Conservation (phyloP, 2,113 vertebrate species). For the Carassius gibelio region DNA sequence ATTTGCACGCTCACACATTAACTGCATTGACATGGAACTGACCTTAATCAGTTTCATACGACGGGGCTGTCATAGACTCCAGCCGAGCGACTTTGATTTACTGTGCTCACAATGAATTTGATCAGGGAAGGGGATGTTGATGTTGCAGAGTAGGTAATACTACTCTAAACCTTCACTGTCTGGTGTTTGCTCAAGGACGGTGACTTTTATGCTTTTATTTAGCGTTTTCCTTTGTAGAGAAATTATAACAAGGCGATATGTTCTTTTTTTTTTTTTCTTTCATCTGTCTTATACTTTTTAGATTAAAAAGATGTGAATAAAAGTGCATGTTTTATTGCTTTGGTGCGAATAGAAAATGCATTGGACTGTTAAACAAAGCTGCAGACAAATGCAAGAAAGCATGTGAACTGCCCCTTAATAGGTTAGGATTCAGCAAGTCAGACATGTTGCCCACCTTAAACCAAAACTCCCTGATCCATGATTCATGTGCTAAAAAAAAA, state of each 20-base stretch:
- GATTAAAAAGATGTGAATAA: background rate
- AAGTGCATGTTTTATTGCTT: background rate
- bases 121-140: conserved; percentile 32
- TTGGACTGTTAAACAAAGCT: too few relatives aligned
- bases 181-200: conserved; percentile 33
- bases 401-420: too few relatives aligned
- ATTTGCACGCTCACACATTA: conserved; percentile 87
- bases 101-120: conserved; percentile 21
- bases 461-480: too few relatives aligned
- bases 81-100: conserved; percentile 34
- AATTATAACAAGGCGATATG: background rate
- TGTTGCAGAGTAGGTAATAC: conserved; percentile 35
- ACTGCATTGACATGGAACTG: conserved; percentile 88
- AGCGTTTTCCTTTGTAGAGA: conserved; percentile 27
- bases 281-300: background rate
- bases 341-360: background rate
- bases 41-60: conserved; percentile 73
- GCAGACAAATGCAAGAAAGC: too few relatives aligned
- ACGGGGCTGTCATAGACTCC: conserved; percentile 26
- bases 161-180: conserved; percentile 35
- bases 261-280: background rate
- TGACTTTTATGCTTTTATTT: conserved; percentile 19
- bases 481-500: too few relatives aligned
- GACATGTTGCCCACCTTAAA: too few relatives aligned
- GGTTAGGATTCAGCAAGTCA: too few relatives aligned